Base-by-base conservation (phyloP, 1,140 invertebrate species). In the Apis florea region DNA sequence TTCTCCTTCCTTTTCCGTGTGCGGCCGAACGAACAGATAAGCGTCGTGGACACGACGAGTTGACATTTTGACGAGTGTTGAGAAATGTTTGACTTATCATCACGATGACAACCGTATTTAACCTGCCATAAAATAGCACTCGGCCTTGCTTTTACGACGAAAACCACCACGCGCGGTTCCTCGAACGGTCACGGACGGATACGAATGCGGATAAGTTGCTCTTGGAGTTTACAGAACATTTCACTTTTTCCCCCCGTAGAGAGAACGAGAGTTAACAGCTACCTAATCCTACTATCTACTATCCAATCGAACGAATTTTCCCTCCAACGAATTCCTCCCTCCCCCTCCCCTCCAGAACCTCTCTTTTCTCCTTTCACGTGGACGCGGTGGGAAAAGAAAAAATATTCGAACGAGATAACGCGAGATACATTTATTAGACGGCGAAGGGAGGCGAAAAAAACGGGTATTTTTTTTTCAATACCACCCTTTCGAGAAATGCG, bases 11-110 rank as follows among this genome's bases (percentile, higher is more conserved):
- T 12, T 2, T 19, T 17, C 12, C 40, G 68, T 71, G 53, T n/a
- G 58, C 40, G 84, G 67, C 47, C 73, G 83, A 86, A 75, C 69
- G 64, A 70, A 84, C 53, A 79, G 84, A 88, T 84, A 86, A n/a
- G 9, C 15, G 31, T 40, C 31, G 31, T 40, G 31, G 31, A 6
- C 31, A 6, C 71, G 47, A 8, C 24, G 24, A 71, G 74, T 56
- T 86, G 87, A 88, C 87, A 81, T 64, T 69, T 89, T 86, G 84
- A 88, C 79, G 84, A 89, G 79, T 79, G n/a, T 40, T 9, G 77
- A 88, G 79, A 72, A 86, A 88, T 83, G 74, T 86, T 89, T 84
- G 87, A 89, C 58, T 86, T 89, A 88, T 89, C 88, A 71, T 72
- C 64, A n/a, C 79, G 70, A 83, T 79, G 87, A 88, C 84, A 79